phyloP scores from a whole-genome alignment of 2,888 invertebrate genomes.

The Coecobrya sp. region DNA sequence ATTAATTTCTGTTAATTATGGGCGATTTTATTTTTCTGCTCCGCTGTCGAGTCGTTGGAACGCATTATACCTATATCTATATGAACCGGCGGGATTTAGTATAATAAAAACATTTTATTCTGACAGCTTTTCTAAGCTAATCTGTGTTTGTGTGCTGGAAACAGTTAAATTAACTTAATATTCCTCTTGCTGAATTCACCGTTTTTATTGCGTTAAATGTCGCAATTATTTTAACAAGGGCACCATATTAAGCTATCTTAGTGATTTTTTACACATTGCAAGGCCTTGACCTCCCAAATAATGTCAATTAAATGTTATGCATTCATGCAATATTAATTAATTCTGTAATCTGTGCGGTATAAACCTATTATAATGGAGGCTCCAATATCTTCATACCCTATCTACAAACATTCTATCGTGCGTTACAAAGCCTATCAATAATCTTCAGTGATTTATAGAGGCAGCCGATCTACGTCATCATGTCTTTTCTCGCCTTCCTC shows the following conservation, averaged over 20 bases:
- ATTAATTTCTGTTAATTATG: too few species aligned
- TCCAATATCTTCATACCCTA: background rate
- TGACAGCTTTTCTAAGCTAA: too few species aligned
- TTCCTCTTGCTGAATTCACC: too few species aligned
- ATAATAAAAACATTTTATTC: too few species aligned
- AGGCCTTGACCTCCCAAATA: background rate
- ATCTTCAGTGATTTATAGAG: constrained; percentile 43
- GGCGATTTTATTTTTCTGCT: too few species aligned
- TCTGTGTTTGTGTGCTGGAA: too few species aligned
- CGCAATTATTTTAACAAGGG: too few species aligned
- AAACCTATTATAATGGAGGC: background rate
- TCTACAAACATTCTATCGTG: background rate
- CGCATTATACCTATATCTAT: too few species aligned
- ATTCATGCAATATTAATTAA: constrained; percentile 38
- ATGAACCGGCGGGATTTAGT: too few species aligned
- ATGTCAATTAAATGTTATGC: background rate
- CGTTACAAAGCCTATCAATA: constrained; percentile 28
- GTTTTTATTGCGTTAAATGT: too few species aligned
- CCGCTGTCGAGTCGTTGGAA: too few species aligned
- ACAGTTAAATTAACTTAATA: too few species aligned
- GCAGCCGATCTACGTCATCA: constrained; percentile 7
- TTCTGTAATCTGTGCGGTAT: constrained; percentile 24
- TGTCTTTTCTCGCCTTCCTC: constrained; percentile 40
- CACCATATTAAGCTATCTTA: background rate
- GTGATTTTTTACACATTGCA: background rate